A percentile compares a stretch with the other conserved stretches of the same genome.
phyloP scores from a whole-genome alignment of 2,113 vertebrate genomes.

The Odobenus rosmarus region DNA sequence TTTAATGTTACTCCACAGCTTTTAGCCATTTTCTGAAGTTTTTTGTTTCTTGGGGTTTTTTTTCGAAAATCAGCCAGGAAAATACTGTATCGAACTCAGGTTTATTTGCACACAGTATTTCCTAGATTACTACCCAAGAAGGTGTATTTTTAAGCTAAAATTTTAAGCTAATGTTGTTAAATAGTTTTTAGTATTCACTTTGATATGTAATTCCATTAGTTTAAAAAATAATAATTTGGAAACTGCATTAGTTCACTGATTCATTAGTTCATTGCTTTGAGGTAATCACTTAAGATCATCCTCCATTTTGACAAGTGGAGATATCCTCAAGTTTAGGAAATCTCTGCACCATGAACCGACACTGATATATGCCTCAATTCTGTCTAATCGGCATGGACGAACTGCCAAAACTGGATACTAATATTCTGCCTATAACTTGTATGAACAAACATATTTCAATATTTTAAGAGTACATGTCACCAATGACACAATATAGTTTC shows the following conservation, averaged over 20 bases:
- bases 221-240: slow-evolving; percentile 32
- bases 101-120: background rate
- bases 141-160: background rate
- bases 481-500: background rate
- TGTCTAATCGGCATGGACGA: background rate
- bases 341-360: background rate
- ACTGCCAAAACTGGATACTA: background rate
- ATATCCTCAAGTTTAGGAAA: background rate
- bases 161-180: slow-evolving; percentile 2
- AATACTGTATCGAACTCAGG: background rate
- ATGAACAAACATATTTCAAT: background rate
- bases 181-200: background rate
- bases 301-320: background rate
- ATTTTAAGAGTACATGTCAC: background rate
- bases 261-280: background rate
- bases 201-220: background rate
- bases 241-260: background rate
- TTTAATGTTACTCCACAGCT: background rate
- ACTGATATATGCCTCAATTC: background rate
- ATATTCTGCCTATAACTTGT: background rate
- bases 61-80: background rate
- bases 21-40: background rate
- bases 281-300: background rate
- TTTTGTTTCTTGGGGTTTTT: background rate
- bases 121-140: background rate